Evolutionary conservation across 2,888 invertebrate genomes (phyloP), one percentile per base, ranked within the genome.

Genomic region (Lasiommata megera): DNA sequence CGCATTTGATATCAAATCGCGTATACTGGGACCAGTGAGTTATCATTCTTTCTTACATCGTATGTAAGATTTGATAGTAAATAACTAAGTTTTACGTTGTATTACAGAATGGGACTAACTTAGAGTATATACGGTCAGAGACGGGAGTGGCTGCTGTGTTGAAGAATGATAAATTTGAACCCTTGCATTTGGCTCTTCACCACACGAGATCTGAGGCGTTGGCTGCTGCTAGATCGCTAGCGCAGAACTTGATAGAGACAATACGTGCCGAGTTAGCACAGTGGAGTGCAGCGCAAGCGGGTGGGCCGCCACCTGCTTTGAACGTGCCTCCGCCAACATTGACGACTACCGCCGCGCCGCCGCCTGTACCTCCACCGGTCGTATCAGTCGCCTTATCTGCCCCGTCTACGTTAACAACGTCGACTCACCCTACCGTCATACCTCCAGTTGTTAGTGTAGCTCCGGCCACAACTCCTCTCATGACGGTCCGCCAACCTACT

Each of bases 181-280:
- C 95, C 1, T 86, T 96, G 72, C 95, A 96, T 84, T 91, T 96
- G 67, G 94, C 93, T 67, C 88, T 96, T 67, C 95, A 95, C 73
- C 96, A 96, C 86, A 92, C 93, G 9, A 93, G 94, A 68, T 90
- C 93, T 23, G 93, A 94, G 69, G 94, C 94, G 46, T 80, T 95
- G 40, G 92, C 93, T 63, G 93, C 93, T 67, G 95, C 95, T 12
- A 93, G 94, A 71, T 93, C 94, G 64, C 56, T 61, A 44, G 94
- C 95, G 11, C 93, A 94, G 71, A 96, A 96, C 81, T 89, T 96
- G 47, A 94, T 96, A 66, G 95, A 96, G 82, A 96, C 96, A 5
- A 94, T 96, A 79, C 93, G 94, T 54, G 91, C 91, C 36, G 92
- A 92, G 67, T 75, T 92, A 67, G 88, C 88, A 37, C 90, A 90